phyloP scores from a whole-genome alignment of 2,797 vertebrate genomes.

The Poecile montanus region DNA sequence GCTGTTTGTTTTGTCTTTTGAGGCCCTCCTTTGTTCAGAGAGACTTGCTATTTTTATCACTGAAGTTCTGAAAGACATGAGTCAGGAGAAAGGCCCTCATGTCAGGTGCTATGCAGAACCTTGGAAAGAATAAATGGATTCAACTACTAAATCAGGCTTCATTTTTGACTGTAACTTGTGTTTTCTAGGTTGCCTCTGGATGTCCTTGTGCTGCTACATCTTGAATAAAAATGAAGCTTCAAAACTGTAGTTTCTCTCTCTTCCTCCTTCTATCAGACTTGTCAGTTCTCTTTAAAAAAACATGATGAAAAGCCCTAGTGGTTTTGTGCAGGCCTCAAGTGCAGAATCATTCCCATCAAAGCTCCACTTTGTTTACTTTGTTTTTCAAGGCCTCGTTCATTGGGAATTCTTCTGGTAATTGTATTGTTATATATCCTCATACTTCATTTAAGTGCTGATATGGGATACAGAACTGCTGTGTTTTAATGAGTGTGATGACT shows the following conservation, averaged over 20 bases:
- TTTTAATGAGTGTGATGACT: slow-evolving; percentile 23
- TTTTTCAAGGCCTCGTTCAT: slow-evolving; percentile 15
- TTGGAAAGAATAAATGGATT: background rate
- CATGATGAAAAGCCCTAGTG: slow-evolving; percentile 35
- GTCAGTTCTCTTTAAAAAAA: slow-evolving; percentile 2
- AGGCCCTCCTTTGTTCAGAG: background rate
- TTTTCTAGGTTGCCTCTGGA: slow-evolving; percentile 25
- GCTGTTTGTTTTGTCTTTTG: background rate
- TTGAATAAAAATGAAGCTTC: slow-evolving; percentile 48
- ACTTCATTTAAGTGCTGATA: slow-evolving; percentile 53
- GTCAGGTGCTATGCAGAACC: background rate
- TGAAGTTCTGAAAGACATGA: background rate
- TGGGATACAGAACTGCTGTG: slow-evolving; percentile 13
- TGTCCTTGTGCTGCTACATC: background rate
- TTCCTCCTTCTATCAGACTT: background rate
- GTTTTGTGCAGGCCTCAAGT: background rate
- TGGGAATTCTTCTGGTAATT: slow-evolving; percentile 34
- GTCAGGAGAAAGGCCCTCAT: background rate
- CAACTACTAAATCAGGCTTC: background rate
- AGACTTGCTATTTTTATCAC: background rate
- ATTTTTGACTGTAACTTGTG: background rate
- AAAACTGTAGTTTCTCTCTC: background rate
- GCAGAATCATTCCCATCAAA: slow-evolving; percentile 30
- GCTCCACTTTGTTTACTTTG: slow-evolving; percentile 22
- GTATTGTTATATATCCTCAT: slow-evolving; percentile 9